Evolutionary conservation across 2,888 invertebrate species (phyloP).

Genomic region (Silvanus unidentatus): DNA sequence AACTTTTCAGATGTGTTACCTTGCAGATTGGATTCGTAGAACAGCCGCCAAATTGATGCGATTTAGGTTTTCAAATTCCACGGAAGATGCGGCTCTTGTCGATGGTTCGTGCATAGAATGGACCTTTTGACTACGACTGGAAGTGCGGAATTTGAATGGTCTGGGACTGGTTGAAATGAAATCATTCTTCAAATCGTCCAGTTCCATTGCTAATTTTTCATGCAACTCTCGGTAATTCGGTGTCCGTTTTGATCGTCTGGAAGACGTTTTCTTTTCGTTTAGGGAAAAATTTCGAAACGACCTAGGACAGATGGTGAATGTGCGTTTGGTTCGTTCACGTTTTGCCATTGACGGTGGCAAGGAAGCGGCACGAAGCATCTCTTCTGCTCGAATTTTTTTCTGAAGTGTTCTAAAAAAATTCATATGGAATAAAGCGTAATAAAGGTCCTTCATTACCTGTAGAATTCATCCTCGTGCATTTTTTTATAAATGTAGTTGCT

Average conservation of each 20-base stretch:
- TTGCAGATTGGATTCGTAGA: slow-evolving; percentile 57
- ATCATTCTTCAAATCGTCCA: slow-evolving; percentile 43
- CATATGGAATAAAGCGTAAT: no score
- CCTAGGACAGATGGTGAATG: slow-evolving; percentile 39
- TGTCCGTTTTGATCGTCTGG: slow-evolving; percentile 22
- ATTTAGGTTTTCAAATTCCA: slow-evolving; percentile 48
- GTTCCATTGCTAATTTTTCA: slow-evolving; percentile 40
- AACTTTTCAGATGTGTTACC: slow-evolving; percentile 32
- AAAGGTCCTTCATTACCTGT: no score
- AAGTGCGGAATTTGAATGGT: slow-evolving; percentile 50
- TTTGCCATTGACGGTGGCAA: slow-evolving; percentile 65
- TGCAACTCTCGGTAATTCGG: slow-evolving; percentile 40
- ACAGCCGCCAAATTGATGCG: slow-evolving; percentile 64
- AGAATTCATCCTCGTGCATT: slow-evolving; percentile 67
- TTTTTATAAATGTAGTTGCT: slow-evolving; percentile 65
- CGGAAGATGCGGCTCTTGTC: slow-evolving; percentile 35
- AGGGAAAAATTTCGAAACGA: slow-evolving; percentile 31
- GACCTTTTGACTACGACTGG: slow-evolving; percentile 28
- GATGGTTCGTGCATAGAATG: no score
- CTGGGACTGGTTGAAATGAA: slow-evolving; percentile 41
- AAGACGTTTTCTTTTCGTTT: slow-evolving; percentile 22
- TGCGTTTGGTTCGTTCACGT: slow-evolving; percentile 47
- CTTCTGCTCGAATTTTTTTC: slow-evolving; percentile 63
- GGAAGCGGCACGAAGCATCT: slow-evolving; percentile 59
- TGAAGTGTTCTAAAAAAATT: slow-evolving; percentile 53